Evolutionary conservation across 2,797 vertebrate species (phyloP).

Genomic region (Threskiornis aethiopicus): DNA sequence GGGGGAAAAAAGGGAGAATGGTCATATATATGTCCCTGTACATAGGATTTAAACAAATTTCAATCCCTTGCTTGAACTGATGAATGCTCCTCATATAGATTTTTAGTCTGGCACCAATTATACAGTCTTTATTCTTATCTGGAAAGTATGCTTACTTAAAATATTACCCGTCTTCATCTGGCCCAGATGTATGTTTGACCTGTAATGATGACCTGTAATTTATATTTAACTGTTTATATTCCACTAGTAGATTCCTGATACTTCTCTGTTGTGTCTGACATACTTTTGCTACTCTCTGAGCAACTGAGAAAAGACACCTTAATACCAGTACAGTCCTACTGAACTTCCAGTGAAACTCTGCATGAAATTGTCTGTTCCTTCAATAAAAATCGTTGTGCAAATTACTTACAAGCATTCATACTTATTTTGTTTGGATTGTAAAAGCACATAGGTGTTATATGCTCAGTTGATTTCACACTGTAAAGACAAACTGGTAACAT

Average conservation of each 20-base stretch:
- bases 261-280: neutral
- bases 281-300: neutral
- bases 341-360: neutral
- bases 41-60: neutral
- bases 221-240: neutral
- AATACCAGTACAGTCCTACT: neutral
- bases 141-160: neutral
- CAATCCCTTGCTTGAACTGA: neutral
- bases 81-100: neutral
- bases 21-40: neutral
- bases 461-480: neutral
- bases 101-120: neutral
- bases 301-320: neutral
- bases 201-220: neutral
- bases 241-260: neutral
- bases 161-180: neutral
- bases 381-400: neutral
- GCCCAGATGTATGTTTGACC: neutral
- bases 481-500: neutral
- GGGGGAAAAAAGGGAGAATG: fast-evolving
- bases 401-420: neutral
- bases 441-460: neutral
- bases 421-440: neutral
- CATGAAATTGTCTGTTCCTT: neutral
- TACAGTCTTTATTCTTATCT: neutral